A percentile compares a stretch with the other conserved stretches of the same genome.
phyloP scores from a whole-genome alignment of 2,888 invertebrate species.

The Pogonocherus hispidulus region DNA sequence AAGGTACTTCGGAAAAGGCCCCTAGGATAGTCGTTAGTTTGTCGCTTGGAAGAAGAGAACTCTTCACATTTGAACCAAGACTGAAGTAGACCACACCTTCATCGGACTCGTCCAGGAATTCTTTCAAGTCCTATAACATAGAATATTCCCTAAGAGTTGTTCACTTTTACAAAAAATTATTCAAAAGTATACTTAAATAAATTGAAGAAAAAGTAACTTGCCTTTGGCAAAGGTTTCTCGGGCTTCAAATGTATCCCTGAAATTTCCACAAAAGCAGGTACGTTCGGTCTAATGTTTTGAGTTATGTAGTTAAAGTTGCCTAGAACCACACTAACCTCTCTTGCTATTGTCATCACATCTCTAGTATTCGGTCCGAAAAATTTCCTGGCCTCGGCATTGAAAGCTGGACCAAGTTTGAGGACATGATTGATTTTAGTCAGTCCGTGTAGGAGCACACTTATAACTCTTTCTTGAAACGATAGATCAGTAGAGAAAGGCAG shows the following conservation, averaged over 20 bases:
- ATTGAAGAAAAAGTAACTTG: constrained; percentile 29
- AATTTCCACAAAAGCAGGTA: constrained; percentile 54
- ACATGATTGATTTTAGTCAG: constrained; percentile 27
- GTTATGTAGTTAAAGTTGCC: constrained; percentile 54
- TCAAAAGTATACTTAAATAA: background rate
- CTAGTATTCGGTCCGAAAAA: constrained; percentile 52
- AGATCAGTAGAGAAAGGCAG: constrained; percentile 53
- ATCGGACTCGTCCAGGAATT: constrained; percentile 60
- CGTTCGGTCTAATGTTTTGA: constrained; percentile 49
- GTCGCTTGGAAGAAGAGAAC: constrained; percentile 58
- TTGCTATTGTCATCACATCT: constrained; percentile 46
- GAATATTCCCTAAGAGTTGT: no score
- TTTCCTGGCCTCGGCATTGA: constrained; percentile 48
- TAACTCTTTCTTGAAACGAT: constrained; percentile 57
- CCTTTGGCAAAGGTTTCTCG: constrained; percentile 53
- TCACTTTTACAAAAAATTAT: background rate
- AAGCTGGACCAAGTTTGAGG: constrained; percentile 33
- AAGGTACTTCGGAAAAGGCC: constrained; percentile 65
- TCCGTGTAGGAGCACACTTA: constrained; percentile 47
- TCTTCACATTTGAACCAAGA: constrained; percentile 67
- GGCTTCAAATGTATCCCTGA: constrained; percentile 56
- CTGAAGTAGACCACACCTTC: constrained; percentile 67
- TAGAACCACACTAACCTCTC: constrained; percentile 55
- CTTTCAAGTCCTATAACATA: constrained; percentile 61
- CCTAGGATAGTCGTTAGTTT: constrained; percentile 59